Percentiles rank a stretch among this genome's conserved stretches.
Conservation (phyloP, 2,113 vertebrate species). For the Nansenia antarctica region DNA sequence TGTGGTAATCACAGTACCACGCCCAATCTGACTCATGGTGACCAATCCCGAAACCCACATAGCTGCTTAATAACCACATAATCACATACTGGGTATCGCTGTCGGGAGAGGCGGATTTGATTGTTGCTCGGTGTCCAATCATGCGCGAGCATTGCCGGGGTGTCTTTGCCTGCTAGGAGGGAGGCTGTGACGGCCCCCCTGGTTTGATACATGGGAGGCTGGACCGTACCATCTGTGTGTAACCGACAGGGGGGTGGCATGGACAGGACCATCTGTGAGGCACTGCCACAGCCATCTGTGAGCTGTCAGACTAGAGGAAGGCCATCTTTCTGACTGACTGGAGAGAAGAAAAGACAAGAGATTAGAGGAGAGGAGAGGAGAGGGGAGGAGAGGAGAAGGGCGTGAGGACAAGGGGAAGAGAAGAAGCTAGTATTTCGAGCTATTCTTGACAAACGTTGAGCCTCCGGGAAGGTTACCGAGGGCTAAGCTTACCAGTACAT, state of each 20-base stretch:
- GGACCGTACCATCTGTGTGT: conserved; percentile 71
- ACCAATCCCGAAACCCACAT: no score
- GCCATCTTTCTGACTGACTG: conserved; percentile 54
- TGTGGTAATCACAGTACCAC: no score
- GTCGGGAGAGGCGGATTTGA: neutral
- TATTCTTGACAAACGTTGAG: neutral
- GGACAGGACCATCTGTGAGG: conserved; percentile 66
- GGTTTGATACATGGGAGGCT: conserved; percentile 60
- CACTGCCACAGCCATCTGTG: conserved; percentile 68
- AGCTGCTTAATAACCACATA: no score
- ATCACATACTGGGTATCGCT: no score
- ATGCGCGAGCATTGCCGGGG: neutral
- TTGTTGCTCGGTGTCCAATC: neutral
- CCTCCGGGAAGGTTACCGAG: neutral
- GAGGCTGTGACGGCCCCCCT: conserved; percentile 52
- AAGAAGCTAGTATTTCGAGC: neutral
- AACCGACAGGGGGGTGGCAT: conserved; percentile 34
- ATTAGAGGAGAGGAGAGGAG: neutral
- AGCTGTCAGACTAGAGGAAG: conserved; percentile 61
- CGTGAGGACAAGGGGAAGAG: neutral
- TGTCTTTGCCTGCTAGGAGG: neutral
- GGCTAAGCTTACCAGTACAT: neutral
- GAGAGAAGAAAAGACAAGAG: conserved; percentile 18
- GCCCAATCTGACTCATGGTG: no score
- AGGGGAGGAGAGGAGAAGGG: neutral